Evolutionary conservation across 2,797 vertebrate genomes (phyloP).

Genomic region (Cynopterus sphinx): DNA sequence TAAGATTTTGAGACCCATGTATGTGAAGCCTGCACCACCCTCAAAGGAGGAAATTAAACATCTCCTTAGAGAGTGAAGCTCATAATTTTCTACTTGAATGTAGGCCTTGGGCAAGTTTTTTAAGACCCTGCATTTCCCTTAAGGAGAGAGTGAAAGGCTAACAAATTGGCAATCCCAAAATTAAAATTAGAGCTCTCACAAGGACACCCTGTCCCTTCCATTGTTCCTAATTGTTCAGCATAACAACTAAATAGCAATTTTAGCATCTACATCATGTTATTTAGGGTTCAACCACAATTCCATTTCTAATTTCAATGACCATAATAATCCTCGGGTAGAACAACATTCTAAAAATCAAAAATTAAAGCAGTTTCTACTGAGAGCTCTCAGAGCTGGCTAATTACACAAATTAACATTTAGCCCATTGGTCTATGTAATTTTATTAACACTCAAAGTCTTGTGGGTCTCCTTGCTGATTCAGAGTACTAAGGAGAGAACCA

Average conservation of each 20-base stretch:
- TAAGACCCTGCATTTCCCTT: slow-evolving; percentile 51
- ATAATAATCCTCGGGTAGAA: slow-evolving; percentile 42
- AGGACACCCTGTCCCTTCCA: slow-evolving; percentile 2
- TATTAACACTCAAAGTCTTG: background rate
- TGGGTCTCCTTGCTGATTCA: background rate
- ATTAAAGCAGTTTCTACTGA: slow-evolving; percentile 31
- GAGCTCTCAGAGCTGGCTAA: background rate
- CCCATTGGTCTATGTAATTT: background rate
- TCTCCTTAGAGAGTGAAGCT: slow-evolving; percentile 1
- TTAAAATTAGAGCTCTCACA: slow-evolving; percentile 64
- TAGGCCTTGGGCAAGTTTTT: slow-evolving; percentile 24
- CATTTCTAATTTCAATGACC: slow-evolving; percentile 59
- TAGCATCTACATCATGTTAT: background rate
- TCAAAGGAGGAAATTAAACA: background rate
- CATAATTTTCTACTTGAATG: slow-evolving; percentile 65
- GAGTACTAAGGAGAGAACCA: background rate
- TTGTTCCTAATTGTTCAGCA: background rate
- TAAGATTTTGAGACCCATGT: background rate
- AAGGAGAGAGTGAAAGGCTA: slow-evolving; percentile 61
- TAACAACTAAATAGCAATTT: slow-evolving; percentile 60
- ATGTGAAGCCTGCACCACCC: background rate
- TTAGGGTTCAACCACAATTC: slow-evolving; percentile 45
- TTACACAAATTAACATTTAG: slow-evolving; percentile 19
- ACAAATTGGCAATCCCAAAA: slow-evolving; percentile 46
- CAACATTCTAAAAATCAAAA: slow-evolving; percentile 51